Percentiles rank a stretch among this genome's conserved stretches.
Evolutionary conservation across 1,140 invertebrate species (phyloP).

Genomic region (Oscheius sp.): DNA sequence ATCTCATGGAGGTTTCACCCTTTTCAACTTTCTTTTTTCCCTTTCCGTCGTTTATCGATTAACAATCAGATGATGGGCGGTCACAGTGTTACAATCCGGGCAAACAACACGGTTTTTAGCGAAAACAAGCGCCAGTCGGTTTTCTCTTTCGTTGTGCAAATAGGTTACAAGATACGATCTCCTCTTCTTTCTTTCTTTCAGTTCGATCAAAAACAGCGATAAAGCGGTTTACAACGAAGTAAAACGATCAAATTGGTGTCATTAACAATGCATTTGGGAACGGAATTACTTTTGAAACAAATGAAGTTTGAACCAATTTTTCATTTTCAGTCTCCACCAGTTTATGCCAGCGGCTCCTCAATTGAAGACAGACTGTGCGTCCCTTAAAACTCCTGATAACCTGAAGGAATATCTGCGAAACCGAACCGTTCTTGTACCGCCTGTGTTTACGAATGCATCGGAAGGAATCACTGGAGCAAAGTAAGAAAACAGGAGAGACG

Average conservation of each 20-base stretch:
- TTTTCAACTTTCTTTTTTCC: not conserved
- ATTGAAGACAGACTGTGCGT: not conserved
- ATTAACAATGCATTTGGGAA: no score
- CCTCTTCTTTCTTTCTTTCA: not conserved
- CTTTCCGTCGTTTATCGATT: not conserved
- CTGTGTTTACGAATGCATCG: no score
- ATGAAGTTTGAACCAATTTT: no score
- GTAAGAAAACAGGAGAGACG: not conserved
- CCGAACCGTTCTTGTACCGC: not conserved
- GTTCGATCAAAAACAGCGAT: no score
- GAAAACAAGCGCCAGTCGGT: not conserved
- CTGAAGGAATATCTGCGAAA: not conserved
- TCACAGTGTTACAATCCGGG: not conserved
- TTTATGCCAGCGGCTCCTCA: not conserved
- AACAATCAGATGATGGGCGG: not conserved
- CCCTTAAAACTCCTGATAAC: not conserved
- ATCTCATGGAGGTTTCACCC: not conserved
- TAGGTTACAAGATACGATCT: not conserved
- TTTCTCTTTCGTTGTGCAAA: not conserved
- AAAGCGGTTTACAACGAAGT: no score
- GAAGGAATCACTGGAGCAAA: no score
- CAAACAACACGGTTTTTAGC: not conserved
- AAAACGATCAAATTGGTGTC: no score
- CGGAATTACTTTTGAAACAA: no score
- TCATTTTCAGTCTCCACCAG: no score